Evolutionary conservation across 2,113 vertebrate species (phyloP).

Genomic region (Solea senegalensis): DNA sequence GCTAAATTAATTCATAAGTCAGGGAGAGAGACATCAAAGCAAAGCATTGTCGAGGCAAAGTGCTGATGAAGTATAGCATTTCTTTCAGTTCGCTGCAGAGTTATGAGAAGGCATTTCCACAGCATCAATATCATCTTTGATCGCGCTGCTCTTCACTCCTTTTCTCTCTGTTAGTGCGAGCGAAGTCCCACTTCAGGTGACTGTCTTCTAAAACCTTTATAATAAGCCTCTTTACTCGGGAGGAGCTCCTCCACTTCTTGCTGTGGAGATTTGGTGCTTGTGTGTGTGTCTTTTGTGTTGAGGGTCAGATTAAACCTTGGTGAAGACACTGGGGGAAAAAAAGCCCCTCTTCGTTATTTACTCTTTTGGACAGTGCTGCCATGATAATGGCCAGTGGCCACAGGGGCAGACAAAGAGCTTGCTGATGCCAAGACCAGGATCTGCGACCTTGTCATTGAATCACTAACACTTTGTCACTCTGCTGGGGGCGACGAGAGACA

Average conservation of each 20-base stretch:
- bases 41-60: conserved; percentile 77
- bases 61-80: conserved; percentile 75
- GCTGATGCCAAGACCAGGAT: conserved; percentile 70
- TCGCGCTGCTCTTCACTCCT: conserved; percentile 31
- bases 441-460: conserved; percentile 76
- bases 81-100: conserved; percentile 52
- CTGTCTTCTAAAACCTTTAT: conserved; percentile 37
- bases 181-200: conserved; percentile 56
- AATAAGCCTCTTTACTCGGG: conserved; percentile 6
- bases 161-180: conserved; percentile 35
- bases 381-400: conserved; percentile 61
- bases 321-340: conserved; percentile 32
- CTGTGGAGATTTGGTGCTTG: not conserved
- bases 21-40: conserved; percentile 76
- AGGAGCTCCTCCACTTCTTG: conserved; percentile 4
- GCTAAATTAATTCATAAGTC: conserved; percentile 80
- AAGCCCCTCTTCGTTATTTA: conserved; percentile 39
- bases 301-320: conserved; percentile 44
- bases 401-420: conserved; percentile 72
- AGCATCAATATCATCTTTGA: conserved; percentile 56
- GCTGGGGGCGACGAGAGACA: conserved; percentile 11
- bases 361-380: conserved; percentile 67
- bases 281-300: conserved; percentile 4
- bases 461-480: conserved; percentile 74
- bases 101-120: conserved; percentile 62